Conservation (phyloP, 2,113 vertebrate species). For the Caranx ignobilis region DNA sequence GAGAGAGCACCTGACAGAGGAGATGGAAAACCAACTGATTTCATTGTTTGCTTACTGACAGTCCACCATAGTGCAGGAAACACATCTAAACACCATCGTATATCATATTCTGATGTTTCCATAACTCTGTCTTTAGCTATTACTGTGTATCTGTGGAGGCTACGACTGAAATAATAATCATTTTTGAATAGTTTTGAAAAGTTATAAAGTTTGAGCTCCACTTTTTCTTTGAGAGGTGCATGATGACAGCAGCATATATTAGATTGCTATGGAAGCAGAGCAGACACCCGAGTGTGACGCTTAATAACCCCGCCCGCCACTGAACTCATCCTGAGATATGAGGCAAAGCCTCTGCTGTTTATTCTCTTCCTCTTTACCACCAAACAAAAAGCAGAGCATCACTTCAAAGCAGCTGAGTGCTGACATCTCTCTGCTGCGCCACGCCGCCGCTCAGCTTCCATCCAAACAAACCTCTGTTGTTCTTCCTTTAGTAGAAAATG, state of each 20-base stretch:
- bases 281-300: conserved; percentile 52
- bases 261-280: conserved; percentile 32
- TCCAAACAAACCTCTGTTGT: conserved; percentile 47
- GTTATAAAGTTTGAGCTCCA: not conserved
- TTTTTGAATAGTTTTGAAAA: conserved; percentile 31
- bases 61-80: too few species aligned
- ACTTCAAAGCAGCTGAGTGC: conserved; percentile 15
- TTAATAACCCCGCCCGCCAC: conserved; percentile 32
- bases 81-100: too few species aligned
- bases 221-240: conserved; percentile 23
- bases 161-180: too few species aligned
- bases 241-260: conserved; percentile 38
- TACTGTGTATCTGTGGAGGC: too few species aligned
- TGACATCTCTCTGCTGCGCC: conserved; percentile 6
- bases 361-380: conserved; percentile 14
- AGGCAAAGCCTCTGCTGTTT: conserved; percentile 8
- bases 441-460: conserved; percentile 17
- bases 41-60: too few species aligned
- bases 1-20: too few species aligned
- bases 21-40: too few species aligned
- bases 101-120: too few species aligned
- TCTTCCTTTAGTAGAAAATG: conserved; percentile 26
- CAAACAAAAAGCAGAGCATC: not conserved
- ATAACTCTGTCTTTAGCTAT: too few species aligned
- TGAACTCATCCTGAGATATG: conserved; percentile 14